Conservation (phyloP, 1,140 invertebrate species). For the Charaxes varanes region DNA sequence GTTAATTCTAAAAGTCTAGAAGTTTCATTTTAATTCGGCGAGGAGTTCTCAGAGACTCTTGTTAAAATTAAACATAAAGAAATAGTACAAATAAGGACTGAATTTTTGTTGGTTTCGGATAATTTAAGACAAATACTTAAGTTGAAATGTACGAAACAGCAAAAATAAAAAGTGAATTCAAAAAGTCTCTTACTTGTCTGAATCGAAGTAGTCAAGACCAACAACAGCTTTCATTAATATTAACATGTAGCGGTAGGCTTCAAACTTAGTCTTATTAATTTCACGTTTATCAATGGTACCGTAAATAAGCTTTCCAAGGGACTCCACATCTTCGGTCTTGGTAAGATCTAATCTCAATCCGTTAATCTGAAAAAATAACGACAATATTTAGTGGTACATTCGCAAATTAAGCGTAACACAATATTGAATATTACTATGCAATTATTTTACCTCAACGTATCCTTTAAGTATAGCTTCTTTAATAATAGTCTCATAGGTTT, state of each 20-base stretch:
- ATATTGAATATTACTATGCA: no score
- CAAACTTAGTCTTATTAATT: conserved; percentile 20
- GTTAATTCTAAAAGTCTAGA: no score
- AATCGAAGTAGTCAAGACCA: conserved; percentile 37
- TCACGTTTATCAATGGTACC: conserved; percentile 41
- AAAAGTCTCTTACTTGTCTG: conserved; percentile 60
- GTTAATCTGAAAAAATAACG: conserved; percentile 39
- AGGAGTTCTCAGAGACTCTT: no score
- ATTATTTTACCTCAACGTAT: conserved; percentile 73
- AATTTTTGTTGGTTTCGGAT: no score
- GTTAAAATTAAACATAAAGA: no score
- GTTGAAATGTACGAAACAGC: background rate
- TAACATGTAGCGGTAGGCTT: conserved; percentile 55
- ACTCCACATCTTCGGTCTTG: conserved; percentile 49
- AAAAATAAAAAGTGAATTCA: background rate
- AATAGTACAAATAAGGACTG: no score
- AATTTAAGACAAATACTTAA: background rate
- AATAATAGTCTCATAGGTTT: conserved; percentile 76
- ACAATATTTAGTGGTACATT: no score
- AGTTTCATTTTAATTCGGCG: no score
- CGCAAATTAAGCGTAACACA: no score
- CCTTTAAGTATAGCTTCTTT: conserved; percentile 79
- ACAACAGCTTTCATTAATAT: conserved; percentile 50
- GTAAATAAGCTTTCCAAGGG: conserved; percentile 51
- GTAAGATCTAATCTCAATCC: conserved; percentile 44